Conservation (phyloP, 2,113 vertebrate species). For the Hippocampus comes region DNA sequence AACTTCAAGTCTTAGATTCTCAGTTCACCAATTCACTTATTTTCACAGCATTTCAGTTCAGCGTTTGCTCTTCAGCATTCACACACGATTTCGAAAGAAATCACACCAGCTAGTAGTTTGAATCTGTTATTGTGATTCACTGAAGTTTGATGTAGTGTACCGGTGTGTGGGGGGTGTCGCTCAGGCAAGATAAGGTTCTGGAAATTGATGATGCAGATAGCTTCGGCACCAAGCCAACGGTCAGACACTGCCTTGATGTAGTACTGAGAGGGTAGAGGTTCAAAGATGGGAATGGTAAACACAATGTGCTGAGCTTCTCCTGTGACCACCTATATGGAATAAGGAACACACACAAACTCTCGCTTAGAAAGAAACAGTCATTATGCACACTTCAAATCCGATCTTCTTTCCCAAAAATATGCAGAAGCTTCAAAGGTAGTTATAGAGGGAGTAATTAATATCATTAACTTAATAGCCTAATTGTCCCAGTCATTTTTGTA, state of each 20-base stretch:
- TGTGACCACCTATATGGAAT: constrained; percentile 77
- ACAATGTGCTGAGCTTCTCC: constrained; percentile 87
- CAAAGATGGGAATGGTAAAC: constrained; percentile 98
- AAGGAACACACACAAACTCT: constrained; percentile 1
- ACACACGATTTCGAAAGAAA: background rate
- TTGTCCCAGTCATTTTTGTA: background rate
- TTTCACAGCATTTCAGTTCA: no score
- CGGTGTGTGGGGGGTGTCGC: constrained; percentile 94
- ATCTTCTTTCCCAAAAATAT: background rate
- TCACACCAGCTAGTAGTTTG: background rate
- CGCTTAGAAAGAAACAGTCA: background rate
- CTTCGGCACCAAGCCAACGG: constrained; percentile 93
- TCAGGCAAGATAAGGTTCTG: constrained; percentile 96
- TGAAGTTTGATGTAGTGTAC: constrained; percentile 61
- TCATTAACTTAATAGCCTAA: background rate
- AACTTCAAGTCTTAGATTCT: no score
- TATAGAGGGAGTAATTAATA: background rate
- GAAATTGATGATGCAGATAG: constrained; percentile 96
- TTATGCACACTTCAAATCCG: background rate
- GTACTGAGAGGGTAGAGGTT: constrained; percentile 95
- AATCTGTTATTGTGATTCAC: background rate
- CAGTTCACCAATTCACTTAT: no score
- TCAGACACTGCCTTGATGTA: constrained; percentile 95
- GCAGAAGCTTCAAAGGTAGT: background rate
- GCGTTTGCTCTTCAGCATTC: background rate